Evolutionary conservation across 2,888 invertebrate genomes (phyloP), one percentile per base, ranked within the genome.

Genomic region (Stictocephala bisonia): DNA sequence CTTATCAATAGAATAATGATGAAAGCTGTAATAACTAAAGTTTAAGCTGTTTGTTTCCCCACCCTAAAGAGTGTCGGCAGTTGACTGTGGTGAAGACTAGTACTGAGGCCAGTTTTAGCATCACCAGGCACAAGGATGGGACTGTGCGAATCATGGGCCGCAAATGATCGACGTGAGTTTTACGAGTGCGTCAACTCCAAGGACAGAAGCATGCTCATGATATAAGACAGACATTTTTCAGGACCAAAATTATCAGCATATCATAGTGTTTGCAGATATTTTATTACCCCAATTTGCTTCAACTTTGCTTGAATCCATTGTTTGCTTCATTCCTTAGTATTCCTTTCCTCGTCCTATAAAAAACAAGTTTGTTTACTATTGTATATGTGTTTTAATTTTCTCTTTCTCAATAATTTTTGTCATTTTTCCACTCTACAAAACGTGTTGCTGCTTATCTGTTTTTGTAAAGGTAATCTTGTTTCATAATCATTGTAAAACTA

Each of bases 71-170:
- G 22, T 60, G 24, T 60, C 60, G 60, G 60, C 60, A 35, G 60
- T 35, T 35, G 40, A 60, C 40, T 35, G 60, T 60, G 60, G 60
- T 60, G 60, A 60, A 40, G 22, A 22, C 60, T 22, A 60, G 35
- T 22, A 73, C 73, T n/a, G 68, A 68, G 22, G 73, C 73, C 31
- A 50, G 68, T 50, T 73, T 73, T 69, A 48, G 68, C 20, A 40
- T 73, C 9, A 68, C 58, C 24, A 29, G 60, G 20, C 73, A 56
- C 15, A 68, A 58, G 35, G 73, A 73, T 31, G 73, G 73, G 6
- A 40, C 60, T 22, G 27, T 73, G 26, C 69, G 67, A 22, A 73
- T 73, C 27, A 44, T 60, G n/a, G 69, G 60, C 13, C 60, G 60
- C 31, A 40, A 60, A 40, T 60, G 40, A 40, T 13, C 22, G 20